Base-by-base conservation (phyloP, 2,888 invertebrate species). In the Erpobdella octoculata region DNA sequence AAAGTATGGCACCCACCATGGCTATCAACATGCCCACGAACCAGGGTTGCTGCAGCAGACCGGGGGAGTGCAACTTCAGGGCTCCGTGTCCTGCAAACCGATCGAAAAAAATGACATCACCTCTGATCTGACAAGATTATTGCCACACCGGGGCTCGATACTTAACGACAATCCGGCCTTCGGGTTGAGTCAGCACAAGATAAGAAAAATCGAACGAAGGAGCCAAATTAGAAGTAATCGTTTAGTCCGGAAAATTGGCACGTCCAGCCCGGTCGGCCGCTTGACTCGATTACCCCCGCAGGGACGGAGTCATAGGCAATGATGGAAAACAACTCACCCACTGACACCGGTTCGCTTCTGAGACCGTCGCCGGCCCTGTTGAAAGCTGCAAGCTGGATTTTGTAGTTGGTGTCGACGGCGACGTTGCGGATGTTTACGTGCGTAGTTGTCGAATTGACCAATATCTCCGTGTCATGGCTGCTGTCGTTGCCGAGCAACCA, bases 391-490 rank as follows among this genome's bases (percentile, higher is more conserved):
- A 96, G 89, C 73, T 91, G 88, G 0, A 94, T 91, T 75, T 89
- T 90, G 83, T 96, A 97, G 3, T 89, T 86, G 2, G 90, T 90
- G 70, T 92, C 92, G 2, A 89, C 87, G 15, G 91, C 90, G 71
- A 97, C 85, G 80, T 93, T 93, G 81, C 91, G 91, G 28, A 97
- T 89, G 64, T 92, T 88, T 8, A 93, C 90, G 1, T 91, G 91
- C 21, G 90, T 90, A 0, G 92, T 92, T 15, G 90, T 89, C 4
- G 92, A 89, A 77, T 93, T 93, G 72, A 94, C 86, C 0, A 91
- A 89, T 88, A 92, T 89, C 77, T 83, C 84, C 58, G 81, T 81
- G 78, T 83, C 82, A 75, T 81, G 86, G 78, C 88, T 88, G 76
- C 86, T 86, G 71, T 88, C 88, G 58, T 76, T 76, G 18, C 76